Evolutionary conservation across 2,113 vertebrate genomes (phyloP), one percentile per base, ranked within the genome.

Genomic region (Trogon melanurus): DNA sequence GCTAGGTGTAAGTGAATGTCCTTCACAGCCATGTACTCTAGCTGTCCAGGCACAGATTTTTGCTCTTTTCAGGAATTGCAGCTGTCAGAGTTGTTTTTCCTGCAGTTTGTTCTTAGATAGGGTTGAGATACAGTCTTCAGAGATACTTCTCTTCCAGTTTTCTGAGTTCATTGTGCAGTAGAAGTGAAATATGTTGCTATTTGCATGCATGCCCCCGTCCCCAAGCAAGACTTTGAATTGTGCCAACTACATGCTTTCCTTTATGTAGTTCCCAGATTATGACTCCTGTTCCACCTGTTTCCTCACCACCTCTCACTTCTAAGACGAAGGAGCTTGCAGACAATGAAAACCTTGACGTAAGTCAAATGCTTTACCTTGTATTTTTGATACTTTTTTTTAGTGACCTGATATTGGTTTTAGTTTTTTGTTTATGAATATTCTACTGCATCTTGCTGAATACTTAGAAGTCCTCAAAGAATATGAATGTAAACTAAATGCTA

Each of bases 321-420:
- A 99, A 99, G 97, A 97, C 98, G 72, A 99, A 99, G 95, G 99
- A 99, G 6, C 97, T 96, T 75, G 84, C 97, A 15, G 99, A 99
- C 86, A 98, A 93, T 41, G 99, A 99, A 87, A 99, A 93, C 91
- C 96, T 98, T 16, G 99, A 99, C 97, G 99, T 99, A 87, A 98
- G 97, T 95, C 22, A 64, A 62, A 83, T 8, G 1, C 47, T 92
- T 84, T 48, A 66, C 1, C 11, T 69, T 29, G 7, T 22, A 17
- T 75, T 96, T 80, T 85, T 81, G 69, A 21, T 76, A 54, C 22
- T 72, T 89, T 72, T 89, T 89, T 84, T 93, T 75, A 80, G 47
- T 92, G 82, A 84, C 26, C 3, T 81, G 8, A 11, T 93, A 38
- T 18, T 75, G 18, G 8, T 81, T 88, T 93, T 47, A 71, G 41